These are phyloP conservation scores for Lasioglossum baleicum DNA, from an alignment of 1,140 invertebrate genomes.

Conservation along the genomic window DNA sequence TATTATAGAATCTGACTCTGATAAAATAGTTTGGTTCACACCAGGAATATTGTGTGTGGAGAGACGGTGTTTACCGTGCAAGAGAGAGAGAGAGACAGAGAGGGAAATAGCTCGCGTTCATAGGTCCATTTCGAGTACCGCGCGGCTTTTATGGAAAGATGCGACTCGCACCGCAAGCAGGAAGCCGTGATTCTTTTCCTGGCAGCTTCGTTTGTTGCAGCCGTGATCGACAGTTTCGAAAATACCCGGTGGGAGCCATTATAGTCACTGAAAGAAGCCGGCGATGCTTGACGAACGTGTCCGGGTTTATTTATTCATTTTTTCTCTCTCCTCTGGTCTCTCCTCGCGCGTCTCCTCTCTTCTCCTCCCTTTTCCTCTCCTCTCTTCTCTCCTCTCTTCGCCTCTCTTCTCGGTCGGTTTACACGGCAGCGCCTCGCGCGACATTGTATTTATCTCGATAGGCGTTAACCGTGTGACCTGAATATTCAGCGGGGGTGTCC, in stretches of 20 bases:
- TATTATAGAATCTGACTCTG: too few relatives aligned
- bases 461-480: slow-evolving; percentile 28
- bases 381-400: too few relatives aligned
- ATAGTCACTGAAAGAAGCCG: slow-evolving; percentile 4
- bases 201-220: neutral
- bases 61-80: too few relatives aligned
- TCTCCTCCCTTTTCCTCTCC: too few relatives aligned
- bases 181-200: neutral
- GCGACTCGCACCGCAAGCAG: neutral
- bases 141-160: neutral
- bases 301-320: slow-evolving; percentile 13
- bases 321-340: neutral
- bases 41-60: too few relatives aligned
- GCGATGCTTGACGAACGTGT: slow-evolving; percentile 23
- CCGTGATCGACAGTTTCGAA: neutral
- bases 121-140: too few relatives aligned
- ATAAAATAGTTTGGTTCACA: too few relatives aligned
- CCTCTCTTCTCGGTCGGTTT: too few relatives aligned
- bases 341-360: too few relatives aligned
- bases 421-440: neutral
- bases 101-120: too few relatives aligned
- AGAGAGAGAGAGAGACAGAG: too few relatives aligned
- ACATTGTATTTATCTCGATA: slow-evolving; percentile 32
- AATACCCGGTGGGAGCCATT: neutral
- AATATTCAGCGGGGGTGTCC: neutral